A percentile compares a stretch with the other conserved stretches of the same genome.
phyloP scores from a whole-genome alignment of 2,888 invertebrate species.

The Seladonia tumulorum region DNA sequence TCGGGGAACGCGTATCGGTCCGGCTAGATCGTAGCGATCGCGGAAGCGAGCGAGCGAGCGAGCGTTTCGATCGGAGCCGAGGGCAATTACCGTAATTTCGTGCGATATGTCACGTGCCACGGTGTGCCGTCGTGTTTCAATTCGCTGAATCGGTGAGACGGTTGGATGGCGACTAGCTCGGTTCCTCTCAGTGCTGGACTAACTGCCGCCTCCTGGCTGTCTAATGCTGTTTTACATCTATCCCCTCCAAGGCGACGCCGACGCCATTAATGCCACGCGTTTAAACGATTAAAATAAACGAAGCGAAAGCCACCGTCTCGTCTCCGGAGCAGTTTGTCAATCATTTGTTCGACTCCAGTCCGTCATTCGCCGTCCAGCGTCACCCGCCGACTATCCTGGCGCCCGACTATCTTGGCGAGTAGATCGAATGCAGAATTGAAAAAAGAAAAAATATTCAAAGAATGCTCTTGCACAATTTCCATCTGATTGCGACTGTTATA shows the following conservation, averaged over 20 bases:
- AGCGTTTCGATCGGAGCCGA: constrained; percentile 32
- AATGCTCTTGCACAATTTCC: no score
- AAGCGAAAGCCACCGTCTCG: not conserved
- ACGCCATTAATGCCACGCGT: constrained; percentile 48
- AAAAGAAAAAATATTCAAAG: no score
- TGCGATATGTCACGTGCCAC: constrained; percentile 71
- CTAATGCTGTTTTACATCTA: constrained; percentile 66
- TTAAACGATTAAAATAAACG: constrained; percentile 51
- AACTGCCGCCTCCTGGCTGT: constrained; percentile 54
- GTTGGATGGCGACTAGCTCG: constrained; percentile 58
- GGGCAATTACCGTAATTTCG: constrained; percentile 66
- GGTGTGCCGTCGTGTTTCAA: constrained; percentile 55
- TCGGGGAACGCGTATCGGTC: constrained; percentile 29
- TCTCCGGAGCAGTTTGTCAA: not conserved
- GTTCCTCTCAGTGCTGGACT: constrained; percentile 55
- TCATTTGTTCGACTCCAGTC: not conserved
- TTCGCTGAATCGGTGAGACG: constrained; percentile 60
- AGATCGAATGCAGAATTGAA: no score
- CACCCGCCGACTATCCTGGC: not conserved
- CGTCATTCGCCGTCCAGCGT: not conserved
- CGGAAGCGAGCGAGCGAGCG: constrained; percentile 27
- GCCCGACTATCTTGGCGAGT: not conserved
- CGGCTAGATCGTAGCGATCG: constrained; percentile 42
- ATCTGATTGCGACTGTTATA: no score
- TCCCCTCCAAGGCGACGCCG: constrained; percentile 47